Evolutionary conservation across 2,888 invertebrate species (phyloP).

Genomic region (Strigamia transsilvanica): DNA sequence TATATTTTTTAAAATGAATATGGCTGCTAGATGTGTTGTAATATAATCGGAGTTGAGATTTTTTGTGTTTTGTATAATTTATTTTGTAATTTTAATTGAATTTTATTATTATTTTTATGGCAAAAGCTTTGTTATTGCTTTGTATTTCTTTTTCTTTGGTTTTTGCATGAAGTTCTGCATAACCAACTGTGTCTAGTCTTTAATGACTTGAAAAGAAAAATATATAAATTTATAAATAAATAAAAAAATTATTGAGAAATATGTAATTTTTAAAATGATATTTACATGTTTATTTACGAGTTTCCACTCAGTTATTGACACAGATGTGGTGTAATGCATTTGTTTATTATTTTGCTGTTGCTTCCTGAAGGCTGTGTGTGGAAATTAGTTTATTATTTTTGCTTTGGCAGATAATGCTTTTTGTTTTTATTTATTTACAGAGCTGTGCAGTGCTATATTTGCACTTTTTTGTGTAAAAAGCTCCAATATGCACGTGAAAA

Average conservation of each 20-base stretch:
- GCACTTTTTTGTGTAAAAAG: neutral
- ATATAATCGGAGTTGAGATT: neutral
- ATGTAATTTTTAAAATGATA: neutral
- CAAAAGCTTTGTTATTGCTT: constrained; percentile 18
- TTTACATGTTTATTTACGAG: neutral
- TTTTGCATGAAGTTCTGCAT: neutral
- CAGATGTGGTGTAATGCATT: too few species aligned
- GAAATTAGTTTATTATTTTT: neutral
- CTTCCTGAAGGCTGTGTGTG: constrained; percentile 23
- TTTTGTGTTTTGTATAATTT: neutral
- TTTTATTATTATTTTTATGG: neutral
- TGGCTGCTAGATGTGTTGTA: neutral
- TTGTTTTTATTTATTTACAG: neutral
- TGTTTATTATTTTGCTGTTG: constrained; percentile 33
- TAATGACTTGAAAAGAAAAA: neutral
- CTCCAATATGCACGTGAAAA: too few species aligned
- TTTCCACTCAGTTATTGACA: too few species aligned
- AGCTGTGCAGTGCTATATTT: too few species aligned
- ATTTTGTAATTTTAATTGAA: neutral
- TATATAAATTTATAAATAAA: neutral
- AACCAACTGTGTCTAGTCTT: constrained; percentile 2
- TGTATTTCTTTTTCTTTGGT: neutral
- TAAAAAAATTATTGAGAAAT: neutral
- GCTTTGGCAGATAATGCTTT: neutral
- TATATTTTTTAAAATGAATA: neutral